Evolutionary conservation across 2,888 invertebrate species (phyloP).

Genomic region (Stenurella melanura): DNA sequence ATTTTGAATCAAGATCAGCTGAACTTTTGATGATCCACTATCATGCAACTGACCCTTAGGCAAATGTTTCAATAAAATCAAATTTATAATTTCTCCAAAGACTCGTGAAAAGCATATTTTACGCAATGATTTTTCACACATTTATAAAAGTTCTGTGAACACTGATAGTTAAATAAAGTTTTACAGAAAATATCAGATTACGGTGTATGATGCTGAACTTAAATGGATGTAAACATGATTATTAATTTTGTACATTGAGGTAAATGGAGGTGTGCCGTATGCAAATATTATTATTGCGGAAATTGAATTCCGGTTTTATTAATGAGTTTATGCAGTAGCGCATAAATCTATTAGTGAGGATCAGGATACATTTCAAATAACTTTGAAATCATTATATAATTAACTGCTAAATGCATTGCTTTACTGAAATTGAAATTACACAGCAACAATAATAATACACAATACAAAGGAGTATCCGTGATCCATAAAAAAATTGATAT

Average conservation of each 20-base stretch:
- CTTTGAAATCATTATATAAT: background rate
- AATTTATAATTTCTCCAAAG: too few relatives aligned
- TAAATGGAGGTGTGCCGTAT: conserved; percentile 5
- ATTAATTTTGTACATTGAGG: background rate
- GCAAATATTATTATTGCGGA: conserved; percentile 34
- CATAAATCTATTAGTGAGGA: conserved; percentile 23
- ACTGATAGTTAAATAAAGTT: background rate
- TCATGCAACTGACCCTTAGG: too few relatives aligned
- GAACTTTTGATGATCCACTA: too few relatives aligned
- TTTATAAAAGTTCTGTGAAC: too few relatives aligned
- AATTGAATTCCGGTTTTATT: conserved; percentile 15
- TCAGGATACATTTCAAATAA: conserved; percentile 21
- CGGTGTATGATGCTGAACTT: background rate
- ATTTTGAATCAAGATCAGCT: too few relatives aligned
- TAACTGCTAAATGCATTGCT: conserved; percentile 1
- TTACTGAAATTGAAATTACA: background rate
- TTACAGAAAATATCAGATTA: background rate
- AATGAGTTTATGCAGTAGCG: conserved; percentile 36
- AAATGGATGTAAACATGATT: background rate
- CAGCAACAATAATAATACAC: background rate
- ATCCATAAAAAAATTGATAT: too few relatives aligned
- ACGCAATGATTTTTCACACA: too few relatives aligned
- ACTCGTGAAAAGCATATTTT: too few relatives aligned
- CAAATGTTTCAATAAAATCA: too few relatives aligned
- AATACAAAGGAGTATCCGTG: background rate